A percentile compares a stretch with the other conserved stretches of the same genome.
These are phyloP conservation scores for Leptinotarsa haldemani DNA, from an alignment of 2,888 invertebrate species.

Conservation along the genomic window DNA sequence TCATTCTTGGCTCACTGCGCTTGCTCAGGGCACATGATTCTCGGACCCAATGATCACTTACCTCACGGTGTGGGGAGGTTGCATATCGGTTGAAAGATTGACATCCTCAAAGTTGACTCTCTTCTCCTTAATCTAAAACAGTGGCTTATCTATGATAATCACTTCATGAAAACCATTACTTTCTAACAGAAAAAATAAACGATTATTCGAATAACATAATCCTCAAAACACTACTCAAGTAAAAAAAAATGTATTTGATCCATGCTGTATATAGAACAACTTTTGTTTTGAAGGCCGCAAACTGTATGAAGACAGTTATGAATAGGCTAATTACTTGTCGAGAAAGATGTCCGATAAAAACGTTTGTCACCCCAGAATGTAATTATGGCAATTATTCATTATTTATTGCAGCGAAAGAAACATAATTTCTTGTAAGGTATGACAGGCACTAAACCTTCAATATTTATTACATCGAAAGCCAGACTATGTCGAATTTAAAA, in stretches of 20 bases:
- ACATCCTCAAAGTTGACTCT: too few species aligned
- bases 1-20: too few species aligned
- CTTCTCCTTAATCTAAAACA: too few species aligned
- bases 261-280: not conserved
- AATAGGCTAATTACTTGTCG: slow-evolving; percentile 20
- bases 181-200: too few species aligned
- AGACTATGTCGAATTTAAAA: slow-evolving; percentile 16
- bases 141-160: too few species aligned
- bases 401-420: slow-evolving; percentile 26
- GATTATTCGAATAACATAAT: not conserved
- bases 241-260: not conserved
- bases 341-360: slow-evolving; percentile 23
- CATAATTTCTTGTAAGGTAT: slow-evolving; percentile 22
- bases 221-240: not conserved
- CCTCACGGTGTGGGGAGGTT: too few species aligned
- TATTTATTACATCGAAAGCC: slow-evolving; percentile 8
- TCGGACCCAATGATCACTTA: too few species aligned
- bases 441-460: slow-evolving; percentile 25
- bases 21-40: too few species aligned
- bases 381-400: slow-evolving; percentile 25
- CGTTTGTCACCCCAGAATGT: slow-evolving; percentile 26
- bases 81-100: too few species aligned
- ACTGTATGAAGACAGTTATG: slow-evolving; percentile 1
- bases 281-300: slow-evolving; percentile 4
- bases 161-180: too few species aligned